These are phyloP conservation scores for Tauraco erythrolophus DNA, from an alignment of 2,113 vertebrate species.

Conservation along the genomic window DNA sequence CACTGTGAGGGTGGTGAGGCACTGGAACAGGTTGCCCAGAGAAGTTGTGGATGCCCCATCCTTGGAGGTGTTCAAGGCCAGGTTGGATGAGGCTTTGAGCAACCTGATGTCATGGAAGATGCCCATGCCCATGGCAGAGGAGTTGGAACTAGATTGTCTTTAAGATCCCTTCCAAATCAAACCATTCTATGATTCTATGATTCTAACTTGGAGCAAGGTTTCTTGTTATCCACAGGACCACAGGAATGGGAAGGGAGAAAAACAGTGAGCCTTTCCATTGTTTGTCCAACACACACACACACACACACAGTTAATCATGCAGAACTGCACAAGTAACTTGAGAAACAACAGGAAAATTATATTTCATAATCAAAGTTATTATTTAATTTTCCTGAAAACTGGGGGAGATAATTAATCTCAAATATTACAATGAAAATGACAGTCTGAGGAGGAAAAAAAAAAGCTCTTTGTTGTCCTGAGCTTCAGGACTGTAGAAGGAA, in stretches of 20 bases:
- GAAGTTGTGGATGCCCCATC: too few species aligned
- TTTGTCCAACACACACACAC: not conserved
- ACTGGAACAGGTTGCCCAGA: too few species aligned
- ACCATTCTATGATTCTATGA: too few species aligned
- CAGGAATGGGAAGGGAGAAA: not conserved
- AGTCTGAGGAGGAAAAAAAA: not conserved
- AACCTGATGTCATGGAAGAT: too few species aligned
- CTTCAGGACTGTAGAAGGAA: not conserved
- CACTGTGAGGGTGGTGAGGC: too few species aligned
- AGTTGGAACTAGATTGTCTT: too few species aligned
- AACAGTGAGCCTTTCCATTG: not conserved
- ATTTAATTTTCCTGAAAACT: not conserved
- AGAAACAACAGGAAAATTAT: not conserved
- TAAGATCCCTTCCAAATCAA: too few species aligned
- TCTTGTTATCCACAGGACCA: not conserved
- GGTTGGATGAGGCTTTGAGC: too few species aligned
- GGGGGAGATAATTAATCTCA: not conserved
- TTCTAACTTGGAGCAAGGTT: not conserved
- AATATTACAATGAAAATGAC: not conserved
- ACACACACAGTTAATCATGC: not conserved
- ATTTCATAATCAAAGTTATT: not conserved
- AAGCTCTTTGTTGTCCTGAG: not conserved
- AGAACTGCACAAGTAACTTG: not conserved
- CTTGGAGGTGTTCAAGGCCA: too few species aligned
- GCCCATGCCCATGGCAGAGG: too few species aligned